Percentiles rank a stretch among this genome's conserved stretches.
Evolutionary conservation across 1,140 invertebrate genomes (phyloP).

Genomic region (Acromyrmex charruanus): DNA sequence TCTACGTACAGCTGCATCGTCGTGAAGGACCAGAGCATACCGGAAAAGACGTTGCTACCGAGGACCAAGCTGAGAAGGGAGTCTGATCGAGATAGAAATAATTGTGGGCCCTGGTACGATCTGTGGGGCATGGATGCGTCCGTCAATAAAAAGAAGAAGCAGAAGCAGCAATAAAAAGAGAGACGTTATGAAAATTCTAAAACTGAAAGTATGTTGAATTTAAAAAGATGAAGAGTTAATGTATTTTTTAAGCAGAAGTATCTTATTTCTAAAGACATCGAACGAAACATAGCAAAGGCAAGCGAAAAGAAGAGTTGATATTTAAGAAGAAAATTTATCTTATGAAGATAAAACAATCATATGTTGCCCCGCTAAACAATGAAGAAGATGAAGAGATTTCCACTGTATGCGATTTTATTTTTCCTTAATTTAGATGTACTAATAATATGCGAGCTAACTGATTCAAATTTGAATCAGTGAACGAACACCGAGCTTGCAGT

Average conservation of each 20-base stretch:
- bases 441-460: neutral
- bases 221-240: neutral
- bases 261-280: neutral
- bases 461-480: neutral
- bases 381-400: neutral
- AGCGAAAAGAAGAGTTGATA: neutral
- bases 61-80: slow-evolving; percentile 90
- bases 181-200: neutral
- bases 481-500: neutral
- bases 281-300: neutral
- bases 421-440: neutral
- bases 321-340: neutral
- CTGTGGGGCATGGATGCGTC: slow-evolving; percentile 91
- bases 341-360: neutral
- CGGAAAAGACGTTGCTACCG: slow-evolving; percentile 89
- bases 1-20: slow-evolving; percentile 88
- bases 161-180: slow-evolving; percentile 77
- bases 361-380: neutral
- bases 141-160: slow-evolving; percentile 85
- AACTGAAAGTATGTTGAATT: neutral
- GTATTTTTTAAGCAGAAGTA: neutral
- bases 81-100: slow-evolving; percentile 87
- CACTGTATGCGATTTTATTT: neutral
- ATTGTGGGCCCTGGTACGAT: slow-evolving; percentile 95
- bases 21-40: slow-evolving; percentile 84